Base-by-base conservation (phyloP, 1,140 invertebrate genomes). In the Vollenhovia emeryi region DNA sequence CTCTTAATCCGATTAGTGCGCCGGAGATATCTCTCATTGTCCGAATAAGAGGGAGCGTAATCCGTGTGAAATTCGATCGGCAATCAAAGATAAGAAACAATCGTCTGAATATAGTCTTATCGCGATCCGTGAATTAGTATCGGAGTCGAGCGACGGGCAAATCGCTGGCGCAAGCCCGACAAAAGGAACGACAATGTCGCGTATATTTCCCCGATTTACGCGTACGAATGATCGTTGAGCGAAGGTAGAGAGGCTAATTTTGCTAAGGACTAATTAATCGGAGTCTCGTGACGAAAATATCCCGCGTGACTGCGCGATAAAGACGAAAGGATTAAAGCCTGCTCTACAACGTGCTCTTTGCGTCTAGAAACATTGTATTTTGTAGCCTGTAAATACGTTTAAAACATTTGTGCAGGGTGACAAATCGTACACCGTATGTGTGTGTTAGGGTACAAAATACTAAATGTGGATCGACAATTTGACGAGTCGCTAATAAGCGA, bases 41-140 rank as follows among this genome's bases (percentile, higher is more conserved):
- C 3, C n/a, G 45, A 52, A 33, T 50, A 33, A 71, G 15, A 27
- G 5, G 30, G 11, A 73, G 30, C 4, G 13, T 52, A 71, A 71
- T 52, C 27, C 43, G 6, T 33, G 27, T 50, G 18, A 73, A 52
- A 13, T 33, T 71, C 5, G 33, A 69, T 50, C 24, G 43, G 15
- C 8, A 30, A 50, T 71, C 27, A 73, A 33, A 33, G 69, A 73
- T 73, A 73, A 33, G 18, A 73, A 52, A 73, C 27, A 73, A 73
- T 73, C 27, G 18, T 73, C 33, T 18, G 18, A 48, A 18, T 33
- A 11, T 27, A 15, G 15, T 73, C 45, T 50, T 30, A 50, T 50
- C 68, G 43, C 11, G 2, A 50, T 50, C 18, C 8, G 60, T 18
- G 27, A n/a, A n/a, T 69, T 69, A 69, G 7, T 50, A 50, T 33